These are phyloP conservation scores for Dysmachus trigonus DNA, from an alignment of 2,888 invertebrate genomes.

Conservation along the genomic window DNA sequence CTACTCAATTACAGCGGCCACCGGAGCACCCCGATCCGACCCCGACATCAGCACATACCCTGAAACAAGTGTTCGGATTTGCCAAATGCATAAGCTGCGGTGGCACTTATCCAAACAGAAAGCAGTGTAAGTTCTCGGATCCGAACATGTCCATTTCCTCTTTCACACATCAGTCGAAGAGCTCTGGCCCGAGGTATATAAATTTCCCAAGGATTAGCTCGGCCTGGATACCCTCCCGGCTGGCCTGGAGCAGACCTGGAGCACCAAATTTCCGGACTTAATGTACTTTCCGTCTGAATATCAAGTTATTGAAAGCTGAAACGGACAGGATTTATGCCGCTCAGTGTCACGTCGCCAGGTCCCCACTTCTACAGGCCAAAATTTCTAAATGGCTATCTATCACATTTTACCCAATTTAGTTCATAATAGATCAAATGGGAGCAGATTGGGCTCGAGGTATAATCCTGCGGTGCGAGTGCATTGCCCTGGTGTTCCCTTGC, in stretches of 20 bases:
- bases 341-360: neutral
- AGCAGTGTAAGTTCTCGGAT: neutral
- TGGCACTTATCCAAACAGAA: neutral
- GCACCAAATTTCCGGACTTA: neutral
- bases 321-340: neutral
- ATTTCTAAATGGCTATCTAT: neutral
- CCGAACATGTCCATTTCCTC: neutral
- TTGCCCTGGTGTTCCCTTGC: neutral
- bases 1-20: neutral
- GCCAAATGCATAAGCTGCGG: neutral
- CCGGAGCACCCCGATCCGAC: neutral
- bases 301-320: neutral
- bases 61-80: neutral
- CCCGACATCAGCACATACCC: neutral
- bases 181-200: neutral
- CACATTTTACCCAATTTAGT: neutral
- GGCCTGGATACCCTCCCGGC: neutral
- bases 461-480: neutral
- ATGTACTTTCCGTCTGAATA: neutral
- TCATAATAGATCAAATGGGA: neutral
- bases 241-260: neutral
- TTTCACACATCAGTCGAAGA: neutral
- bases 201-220: neutral
- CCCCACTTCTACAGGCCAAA: neutral
- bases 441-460: neutral